Evolutionary conservation across 2,113 vertebrate genomes (phyloP), one percentile per base, ranked within the genome.

Genomic region (Geococcyx californianus): DNA sequence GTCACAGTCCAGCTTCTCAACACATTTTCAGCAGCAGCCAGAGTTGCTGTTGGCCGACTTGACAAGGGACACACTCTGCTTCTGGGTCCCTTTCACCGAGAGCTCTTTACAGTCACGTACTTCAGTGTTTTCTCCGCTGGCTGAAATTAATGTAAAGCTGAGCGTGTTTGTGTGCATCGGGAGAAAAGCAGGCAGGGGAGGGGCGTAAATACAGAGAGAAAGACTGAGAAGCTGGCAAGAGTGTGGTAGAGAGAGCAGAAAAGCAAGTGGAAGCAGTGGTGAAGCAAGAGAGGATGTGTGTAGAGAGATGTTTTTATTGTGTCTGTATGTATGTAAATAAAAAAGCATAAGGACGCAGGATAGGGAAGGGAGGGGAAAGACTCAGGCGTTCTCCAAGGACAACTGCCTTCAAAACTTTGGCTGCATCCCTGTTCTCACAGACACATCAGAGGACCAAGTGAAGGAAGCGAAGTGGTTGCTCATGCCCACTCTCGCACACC

Each of bases 1-100:
- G 94, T 93, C 96, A 84, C 89, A 85, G 69, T 42, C 89, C 82
- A 16, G 80, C 84, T 93, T 78, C 94, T 89, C 84, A 10, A 40
- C 83, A 31, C 69, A 7, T 74, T 90, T 84, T 55, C 84, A n/a
- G 87, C 9, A 1, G 77, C 81, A 75, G 76, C 24, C 40, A 1
- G 45, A n/a, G 49, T 78, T 73, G 87, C 73, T 63, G 51, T 80
- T 78, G 86, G 84, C 84, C 89, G 79, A 3, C 36, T 54, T 56
- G 58, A 87, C 0, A 16, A 83, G 76, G 52, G 85, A 6, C 75
- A 28, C 6, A 7, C 23, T 84, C 69, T 51, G 40, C 67, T 44
- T 36, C 23, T 1, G 5, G 47, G 16, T 42, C 29, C 28, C 51
- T 66, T 89, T 28, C 58, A 40, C 19, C 62, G 5, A 0, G 6